Conservation (phyloP, 2,888 invertebrate species). For the Patella depressa region DNA sequence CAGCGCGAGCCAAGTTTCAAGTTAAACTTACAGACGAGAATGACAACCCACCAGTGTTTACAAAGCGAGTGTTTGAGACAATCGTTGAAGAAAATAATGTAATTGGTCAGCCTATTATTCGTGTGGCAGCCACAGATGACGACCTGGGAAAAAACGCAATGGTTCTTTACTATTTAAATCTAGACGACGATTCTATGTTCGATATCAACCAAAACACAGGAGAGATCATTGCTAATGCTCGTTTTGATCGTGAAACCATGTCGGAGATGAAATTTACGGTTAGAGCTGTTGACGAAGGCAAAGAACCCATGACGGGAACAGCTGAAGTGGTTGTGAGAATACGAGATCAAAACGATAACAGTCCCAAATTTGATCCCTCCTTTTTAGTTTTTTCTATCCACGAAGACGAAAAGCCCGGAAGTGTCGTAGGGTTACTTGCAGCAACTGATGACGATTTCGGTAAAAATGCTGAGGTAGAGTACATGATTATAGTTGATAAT, state of each 20-base stretch:
- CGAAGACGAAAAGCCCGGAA: slow-evolving; percentile 45
- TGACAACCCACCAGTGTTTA: slow-evolving; percentile 63
- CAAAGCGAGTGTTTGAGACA: slow-evolving; percentile 44
- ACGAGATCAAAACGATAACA: slow-evolving; percentile 56
- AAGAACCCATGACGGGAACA: slow-evolving; percentile 39
- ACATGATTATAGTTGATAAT: slow-evolving; percentile 18
- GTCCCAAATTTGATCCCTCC: slow-evolving; percentile 46
- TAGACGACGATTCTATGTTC: slow-evolving; percentile 44
- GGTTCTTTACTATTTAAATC: slow-evolving; percentile 47
- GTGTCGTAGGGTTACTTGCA: slow-evolving; percentile 48
- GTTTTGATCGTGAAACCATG: slow-evolving; percentile 53
- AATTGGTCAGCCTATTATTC: slow-evolving; percentile 49
- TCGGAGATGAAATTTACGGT: slow-evolving; percentile 50
- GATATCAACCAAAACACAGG: slow-evolving; percentile 53
- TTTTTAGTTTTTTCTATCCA: slow-evolving; percentile 43
- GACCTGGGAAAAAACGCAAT: slow-evolving; percentile 54
- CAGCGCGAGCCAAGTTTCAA: slow-evolving; percentile 46
- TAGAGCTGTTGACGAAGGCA: slow-evolving; percentile 52
- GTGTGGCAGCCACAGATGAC: slow-evolving; percentile 56
- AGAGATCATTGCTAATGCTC: slow-evolving; percentile 46
- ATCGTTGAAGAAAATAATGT: slow-evolving; percentile 60
- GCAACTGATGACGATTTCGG: slow-evolving; percentile 54
- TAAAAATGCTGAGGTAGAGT: slow-evolving; percentile 45
- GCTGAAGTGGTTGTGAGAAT: slow-evolving; percentile 54
- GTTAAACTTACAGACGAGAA: slow-evolving; percentile 62